Evolutionary conservation across 2,888 invertebrate genomes (phyloP).

Genomic region (Orchesellides sinensis): DNA sequence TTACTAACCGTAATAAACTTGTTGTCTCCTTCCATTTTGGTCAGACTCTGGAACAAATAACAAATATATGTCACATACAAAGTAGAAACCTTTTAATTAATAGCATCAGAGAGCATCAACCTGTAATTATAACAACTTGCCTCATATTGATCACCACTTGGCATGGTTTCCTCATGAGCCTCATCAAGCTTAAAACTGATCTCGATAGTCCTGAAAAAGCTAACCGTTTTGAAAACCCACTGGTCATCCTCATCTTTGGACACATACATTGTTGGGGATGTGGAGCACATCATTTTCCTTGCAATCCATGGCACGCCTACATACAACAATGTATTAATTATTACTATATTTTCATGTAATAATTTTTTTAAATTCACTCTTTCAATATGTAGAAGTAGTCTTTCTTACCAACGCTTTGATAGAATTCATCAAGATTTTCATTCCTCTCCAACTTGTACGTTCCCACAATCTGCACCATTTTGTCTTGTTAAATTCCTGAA

Average conservation of each 20-base stretch:
- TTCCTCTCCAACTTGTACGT: slow-evolving; percentile 83
- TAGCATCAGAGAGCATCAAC: background rate
- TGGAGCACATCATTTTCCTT: slow-evolving; percentile 82
- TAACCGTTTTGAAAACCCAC: slow-evolving; percentile 81
- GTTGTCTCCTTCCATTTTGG: slow-evolving; percentile 57
- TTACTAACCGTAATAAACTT: slow-evolving; percentile 59
- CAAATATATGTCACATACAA: too few species aligned
- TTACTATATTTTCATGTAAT: background rate
- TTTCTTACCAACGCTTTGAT: slow-evolving; percentile 81
- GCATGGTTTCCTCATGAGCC: slow-evolving; percentile 83
- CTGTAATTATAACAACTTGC: slow-evolving; percentile 76
- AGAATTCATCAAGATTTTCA: slow-evolving; percentile 83
- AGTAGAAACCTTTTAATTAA: background rate
- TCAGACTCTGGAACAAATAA: slow-evolving; percentile 48
- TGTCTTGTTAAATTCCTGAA: too few species aligned
- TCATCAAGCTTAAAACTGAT: slow-evolving; percentile 81
- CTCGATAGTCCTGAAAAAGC: slow-evolving; percentile 80
- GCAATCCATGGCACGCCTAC: slow-evolving; percentile 83
- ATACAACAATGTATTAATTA: slow-evolving; percentile 18
- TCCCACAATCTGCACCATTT: slow-evolving; percentile 81
- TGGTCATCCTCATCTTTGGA: slow-evolving; percentile 77
- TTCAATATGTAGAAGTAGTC: background rate
- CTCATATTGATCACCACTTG: slow-evolving; percentile 79
- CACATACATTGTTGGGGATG: slow-evolving; percentile 82
- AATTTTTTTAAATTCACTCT: background rate